Base-by-base conservation (phyloP, 2,113 vertebrate species). In the Hippocampus comes region DNA sequence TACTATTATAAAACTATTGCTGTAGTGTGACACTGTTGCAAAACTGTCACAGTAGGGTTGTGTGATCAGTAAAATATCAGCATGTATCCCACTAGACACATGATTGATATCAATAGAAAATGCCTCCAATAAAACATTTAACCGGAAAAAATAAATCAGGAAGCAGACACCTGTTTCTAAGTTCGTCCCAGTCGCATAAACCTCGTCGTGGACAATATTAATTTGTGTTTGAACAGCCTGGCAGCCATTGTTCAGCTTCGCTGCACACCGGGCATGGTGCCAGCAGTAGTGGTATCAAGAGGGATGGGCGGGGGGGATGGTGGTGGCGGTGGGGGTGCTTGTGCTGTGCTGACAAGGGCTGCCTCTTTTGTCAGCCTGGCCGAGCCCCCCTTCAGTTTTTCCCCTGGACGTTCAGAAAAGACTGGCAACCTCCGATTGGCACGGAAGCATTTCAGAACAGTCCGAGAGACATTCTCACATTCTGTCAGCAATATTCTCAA, bases 331-430 rank as follows among this genome's bases (percentile, higher is more conserved):
- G 56, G 56, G 23, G 25, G 23, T 5, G 11, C 6, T 30, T 34
- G 25, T 18, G 75, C 76, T 73, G 70, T 27, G 72, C 74, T 72
- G 77, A 84, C 75, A 74, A 53, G 20, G 17, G 9, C 67, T 12
- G 51, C 30, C 68, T 82, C 74, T 77, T 60, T 48, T 81, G 78
- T 67, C 74, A 78, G 48, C 71, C 80, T 63, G 21, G 69, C 73
- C 71, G 82, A 48, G 67, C 73, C 53, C 9, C 48, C 48, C 15
- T 6, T 21, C 20, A 20, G 12, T 14, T 15, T 21, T 21, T 55
- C 53, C 9, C 8, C 20, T n/a, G 9, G 20, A 9, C 20, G 18
- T 20, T 21, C 18, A 20, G 5, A 21, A 53, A 21, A 53, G 6
- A 53, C 20, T 53, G 46, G 5, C 34, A 38, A 38, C 34, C 34